A percentile compares a stretch with the other conserved stretches of the same genome.
phyloP scores from a whole-genome alignment of 2,888 invertebrate genomes.

The Teinopalpus imperialis region DNA sequence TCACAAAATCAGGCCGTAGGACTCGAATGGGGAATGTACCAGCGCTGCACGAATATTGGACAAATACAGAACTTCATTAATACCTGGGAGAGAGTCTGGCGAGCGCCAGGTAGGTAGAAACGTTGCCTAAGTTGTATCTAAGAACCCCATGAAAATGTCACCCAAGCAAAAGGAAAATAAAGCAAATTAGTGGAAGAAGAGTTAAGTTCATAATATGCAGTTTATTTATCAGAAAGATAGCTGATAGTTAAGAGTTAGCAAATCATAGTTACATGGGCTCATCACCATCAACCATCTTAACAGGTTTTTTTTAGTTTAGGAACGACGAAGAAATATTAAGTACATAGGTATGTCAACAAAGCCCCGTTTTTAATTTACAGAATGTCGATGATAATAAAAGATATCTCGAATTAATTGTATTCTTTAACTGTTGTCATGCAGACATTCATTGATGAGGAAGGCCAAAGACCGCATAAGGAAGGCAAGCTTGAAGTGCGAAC shows the following conservation, averaged over 20 bases:
- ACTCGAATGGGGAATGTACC: slow-evolving; percentile 32
- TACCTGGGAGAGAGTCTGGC: slow-evolving; percentile 42
- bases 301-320: no score
- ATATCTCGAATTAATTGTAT: no score
- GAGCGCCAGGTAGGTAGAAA: slow-evolving; percentile 38
- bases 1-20: no score
- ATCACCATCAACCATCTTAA: no score
- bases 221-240: not conserved
- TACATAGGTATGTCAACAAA: no score
- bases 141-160: slow-evolving; percentile 36
- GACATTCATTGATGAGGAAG: slow-evolving; percentile 2
- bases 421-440: no score
- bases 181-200: slow-evolving; percentile 5
- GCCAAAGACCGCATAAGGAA: slow-evolving; percentile 7
- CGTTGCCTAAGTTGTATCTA: slow-evolving; percentile 44
- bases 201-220: slow-evolving; percentile 7
- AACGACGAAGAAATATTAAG: no score
- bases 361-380: no score
- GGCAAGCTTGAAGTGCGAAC: slow-evolving; percentile 2
- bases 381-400: no score
- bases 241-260: not conserved
- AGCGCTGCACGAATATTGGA: slow-evolving; percentile 36
- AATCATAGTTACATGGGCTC: no score
- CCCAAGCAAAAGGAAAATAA: slow-evolving; percentile 23
- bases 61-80: slow-evolving; percentile 27